These are phyloP conservation scores for Diadophis punctatus DNA, from an alignment of 2,113 vertebrate genomes.

Conservation along the genomic window DNA sequence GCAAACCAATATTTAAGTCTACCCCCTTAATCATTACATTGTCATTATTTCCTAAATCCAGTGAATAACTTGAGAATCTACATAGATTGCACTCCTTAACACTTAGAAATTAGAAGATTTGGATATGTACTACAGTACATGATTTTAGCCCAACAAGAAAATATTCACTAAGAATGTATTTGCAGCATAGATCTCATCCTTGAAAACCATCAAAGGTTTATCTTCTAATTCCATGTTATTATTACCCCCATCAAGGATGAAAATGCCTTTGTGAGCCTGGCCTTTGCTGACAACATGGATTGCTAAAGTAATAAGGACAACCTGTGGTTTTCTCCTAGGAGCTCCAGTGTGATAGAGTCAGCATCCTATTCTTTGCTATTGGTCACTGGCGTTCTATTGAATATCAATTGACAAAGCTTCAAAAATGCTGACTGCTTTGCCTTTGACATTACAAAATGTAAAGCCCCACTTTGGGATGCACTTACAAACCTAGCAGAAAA, in stretches of 20 bases:
- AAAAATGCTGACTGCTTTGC: conserved; percentile 49
- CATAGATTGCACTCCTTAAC: background rate
- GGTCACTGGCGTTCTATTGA: background rate
- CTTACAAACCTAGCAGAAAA: conserved; percentile 33
- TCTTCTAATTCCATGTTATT: background rate
- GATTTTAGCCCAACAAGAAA: background rate
- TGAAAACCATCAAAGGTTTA: background rate
- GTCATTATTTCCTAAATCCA: background rate
- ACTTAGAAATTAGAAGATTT: background rate
- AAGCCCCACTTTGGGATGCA: conserved; percentile 41
- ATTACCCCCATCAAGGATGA: background rate
- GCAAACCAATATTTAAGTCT: background rate
- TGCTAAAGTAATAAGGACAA: background rate
- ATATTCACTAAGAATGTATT: background rate
- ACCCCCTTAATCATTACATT: background rate
- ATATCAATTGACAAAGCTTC: conserved; percentile 31
- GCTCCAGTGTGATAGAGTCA: conserved; percentile 18
- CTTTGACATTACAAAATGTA: conserved; percentile 48
- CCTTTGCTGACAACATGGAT: background rate
- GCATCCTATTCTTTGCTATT: background rate
- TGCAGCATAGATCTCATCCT: background rate
- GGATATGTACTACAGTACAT: background rate
- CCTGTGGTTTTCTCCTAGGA: conserved; percentile 19
- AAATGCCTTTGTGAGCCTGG: background rate
- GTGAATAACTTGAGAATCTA: background rate